Percentiles rank a stretch among this genome's conserved stretches.
phyloP scores from a whole-genome alignment of 2,888 invertebrate genomes.

The Phyto melanocephala region DNA sequence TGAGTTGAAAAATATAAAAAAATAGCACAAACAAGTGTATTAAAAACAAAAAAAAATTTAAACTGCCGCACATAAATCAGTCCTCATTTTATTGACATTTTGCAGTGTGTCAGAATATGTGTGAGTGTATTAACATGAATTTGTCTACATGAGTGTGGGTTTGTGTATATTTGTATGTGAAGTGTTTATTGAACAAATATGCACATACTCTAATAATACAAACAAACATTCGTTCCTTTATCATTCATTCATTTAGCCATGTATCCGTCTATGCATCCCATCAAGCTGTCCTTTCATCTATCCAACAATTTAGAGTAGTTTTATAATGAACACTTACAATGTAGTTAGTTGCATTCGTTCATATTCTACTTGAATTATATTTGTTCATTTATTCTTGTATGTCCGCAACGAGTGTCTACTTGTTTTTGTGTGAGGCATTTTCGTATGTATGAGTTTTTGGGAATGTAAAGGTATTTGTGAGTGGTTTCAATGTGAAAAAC shows the following conservation, averaged over 20 bases:
- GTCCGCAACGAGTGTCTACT: background rate
- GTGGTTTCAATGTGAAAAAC: constrained; percentile 17
- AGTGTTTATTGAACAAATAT: constrained; percentile 3
- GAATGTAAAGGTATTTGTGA: background rate
- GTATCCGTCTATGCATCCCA: background rate
- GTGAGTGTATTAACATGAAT: constrained; percentile 42
- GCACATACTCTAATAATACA: background rate
- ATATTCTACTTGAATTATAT: constrained; percentile 52
- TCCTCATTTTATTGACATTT: constrained; percentile 50
- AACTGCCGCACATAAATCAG: background rate
- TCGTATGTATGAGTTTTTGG: background rate
- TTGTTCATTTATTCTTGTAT: constrained; percentile 48
- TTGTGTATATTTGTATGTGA: background rate
- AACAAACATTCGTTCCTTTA: background rate
- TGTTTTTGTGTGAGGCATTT: constrained; percentile 20
- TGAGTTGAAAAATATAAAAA: constrained; percentile 1
- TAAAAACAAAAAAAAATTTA: background rate
- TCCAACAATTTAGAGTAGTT: constrained; percentile 1
- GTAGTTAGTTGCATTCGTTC: constrained; percentile 13
- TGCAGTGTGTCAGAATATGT: constrained; percentile 34
- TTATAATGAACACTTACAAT: constrained; percentile 49
- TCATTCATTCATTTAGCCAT: constrained; percentile 22
- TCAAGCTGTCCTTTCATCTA: background rate
- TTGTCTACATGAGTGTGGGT: background rate
- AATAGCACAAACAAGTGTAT: background rate